Conservation (phyloP, 2,888 invertebrate species). For the Brenthis hecate region DNA sequence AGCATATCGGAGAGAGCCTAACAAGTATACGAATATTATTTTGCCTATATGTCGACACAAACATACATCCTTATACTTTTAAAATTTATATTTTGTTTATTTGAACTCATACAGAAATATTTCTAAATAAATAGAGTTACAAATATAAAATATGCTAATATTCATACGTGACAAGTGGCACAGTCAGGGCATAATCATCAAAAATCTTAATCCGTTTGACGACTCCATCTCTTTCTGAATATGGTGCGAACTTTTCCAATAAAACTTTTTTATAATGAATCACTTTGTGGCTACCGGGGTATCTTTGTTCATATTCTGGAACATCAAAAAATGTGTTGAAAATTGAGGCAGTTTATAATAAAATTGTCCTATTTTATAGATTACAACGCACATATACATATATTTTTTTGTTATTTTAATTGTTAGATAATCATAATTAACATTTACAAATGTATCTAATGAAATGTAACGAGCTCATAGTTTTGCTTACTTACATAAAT, state of each 20-base stretch:
- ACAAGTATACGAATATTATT: too few relatives aligned
- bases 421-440: neutral
- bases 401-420: neutral
- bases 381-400: neutral
- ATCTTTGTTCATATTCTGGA: slow-evolving; percentile 85
- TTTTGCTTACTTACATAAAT: too few relatives aligned
- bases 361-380: too few relatives aligned
- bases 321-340: neutral
- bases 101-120: too few relatives aligned
- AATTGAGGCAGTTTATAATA: too few relatives aligned
- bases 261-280: slow-evolving; percentile 88
- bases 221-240: slow-evolving; percentile 88
- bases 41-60: too few relatives aligned
- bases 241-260: slow-evolving; percentile 90
- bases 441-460: neutral
- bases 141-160: slow-evolving; percentile 6
- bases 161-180: slow-evolving; percentile 63
- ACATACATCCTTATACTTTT: too few relatives aligned
- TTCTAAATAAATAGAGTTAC: neutral
- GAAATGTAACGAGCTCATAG: too few relatives aligned
- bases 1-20: too few relatives aligned
- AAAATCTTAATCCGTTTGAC: slow-evolving; percentile 84
- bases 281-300: slow-evolving; percentile 87
- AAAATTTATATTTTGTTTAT: too few relatives aligned
- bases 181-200: slow-evolving; percentile 82